These are phyloP conservation scores for Theonella swinhoei DNA, from an alignment of 37 sponge, comb jelly and placozoan species.

Conservation along the genomic window DNA sequence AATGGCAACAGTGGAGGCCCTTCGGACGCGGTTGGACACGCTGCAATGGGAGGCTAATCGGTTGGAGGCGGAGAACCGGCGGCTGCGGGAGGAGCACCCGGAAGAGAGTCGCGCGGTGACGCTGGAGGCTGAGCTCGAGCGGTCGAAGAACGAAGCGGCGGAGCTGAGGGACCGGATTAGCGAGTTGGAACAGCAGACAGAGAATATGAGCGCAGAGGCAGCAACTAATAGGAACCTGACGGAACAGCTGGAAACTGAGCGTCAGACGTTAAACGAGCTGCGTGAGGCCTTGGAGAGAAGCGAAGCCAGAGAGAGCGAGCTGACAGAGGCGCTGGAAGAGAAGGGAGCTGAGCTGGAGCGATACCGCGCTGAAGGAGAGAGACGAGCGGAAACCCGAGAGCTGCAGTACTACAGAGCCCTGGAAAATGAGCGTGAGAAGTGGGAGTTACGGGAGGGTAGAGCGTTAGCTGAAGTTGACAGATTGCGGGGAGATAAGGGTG, in stretches of 20 bases:
- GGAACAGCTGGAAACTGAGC: background rate
- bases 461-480: background rate
- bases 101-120: background rate
- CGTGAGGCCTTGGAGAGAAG: background rate
- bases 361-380: no score
- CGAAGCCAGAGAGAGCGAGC: background rate
- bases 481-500: no score
- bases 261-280: background rate
- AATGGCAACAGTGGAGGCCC: background rate
- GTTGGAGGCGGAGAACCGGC: background rate
- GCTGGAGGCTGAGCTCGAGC: conserved; percentile 15
- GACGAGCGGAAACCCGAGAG: no score
- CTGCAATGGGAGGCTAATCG: conserved; percentile 7
- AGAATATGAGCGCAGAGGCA: background rate
- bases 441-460: conserved; percentile 21
- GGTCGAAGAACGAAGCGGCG: background rate
- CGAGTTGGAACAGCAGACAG: background rate
- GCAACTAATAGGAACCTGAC: background rate
- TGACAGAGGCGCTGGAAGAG: no score
- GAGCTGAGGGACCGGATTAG: background rate
- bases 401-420: conserved; percentile 5
- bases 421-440: conserved; percentile 20
- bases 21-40: background rate
- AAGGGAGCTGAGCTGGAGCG: no score
- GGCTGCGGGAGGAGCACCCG: background rate